These are phyloP conservation scores for Pseudoatta argentina DNA, from an alignment of 1,140 invertebrate species.

Conservation along the genomic window DNA sequence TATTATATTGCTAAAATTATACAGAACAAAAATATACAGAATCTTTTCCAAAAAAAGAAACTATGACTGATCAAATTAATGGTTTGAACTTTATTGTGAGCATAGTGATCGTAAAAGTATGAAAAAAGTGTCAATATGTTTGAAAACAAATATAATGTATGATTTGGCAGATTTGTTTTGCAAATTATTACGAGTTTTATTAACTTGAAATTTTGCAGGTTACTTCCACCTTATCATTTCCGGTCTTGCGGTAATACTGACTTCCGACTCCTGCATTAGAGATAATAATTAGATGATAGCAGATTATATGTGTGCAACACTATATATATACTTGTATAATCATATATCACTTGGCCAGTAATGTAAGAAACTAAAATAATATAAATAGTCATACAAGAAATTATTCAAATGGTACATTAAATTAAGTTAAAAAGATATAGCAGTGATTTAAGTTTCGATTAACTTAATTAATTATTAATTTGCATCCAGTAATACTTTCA, in stretches of 20 bases:
- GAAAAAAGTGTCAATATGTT: background rate
- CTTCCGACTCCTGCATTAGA: background rate
- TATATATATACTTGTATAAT: constrained; percentile 11
- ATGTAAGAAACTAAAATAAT: background rate
- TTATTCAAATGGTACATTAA: background rate
- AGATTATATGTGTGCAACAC: background rate
- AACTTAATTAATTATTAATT: background rate
- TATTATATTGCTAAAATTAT: too few species aligned
- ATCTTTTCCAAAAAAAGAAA: background rate
- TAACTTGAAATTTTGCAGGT: background rate
- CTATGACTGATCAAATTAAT: background rate
- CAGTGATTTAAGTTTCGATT: background rate
- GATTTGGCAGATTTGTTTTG: background rate
- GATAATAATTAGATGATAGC: background rate
- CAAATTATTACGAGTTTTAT: background rate
- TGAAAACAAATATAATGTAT: background rate
- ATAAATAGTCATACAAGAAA: background rate
- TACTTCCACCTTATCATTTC: background rate
- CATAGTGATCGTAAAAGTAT: background rate
- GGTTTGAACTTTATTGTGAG: background rate
- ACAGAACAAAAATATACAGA: background rate
- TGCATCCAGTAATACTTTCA: background rate
- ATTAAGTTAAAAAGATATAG: background rate
- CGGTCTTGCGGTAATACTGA: background rate
- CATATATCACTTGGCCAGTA: background rate